phyloP scores from a whole-genome alignment of 2,797 vertebrate genomes.

The Argyrosomus regius region DNA sequence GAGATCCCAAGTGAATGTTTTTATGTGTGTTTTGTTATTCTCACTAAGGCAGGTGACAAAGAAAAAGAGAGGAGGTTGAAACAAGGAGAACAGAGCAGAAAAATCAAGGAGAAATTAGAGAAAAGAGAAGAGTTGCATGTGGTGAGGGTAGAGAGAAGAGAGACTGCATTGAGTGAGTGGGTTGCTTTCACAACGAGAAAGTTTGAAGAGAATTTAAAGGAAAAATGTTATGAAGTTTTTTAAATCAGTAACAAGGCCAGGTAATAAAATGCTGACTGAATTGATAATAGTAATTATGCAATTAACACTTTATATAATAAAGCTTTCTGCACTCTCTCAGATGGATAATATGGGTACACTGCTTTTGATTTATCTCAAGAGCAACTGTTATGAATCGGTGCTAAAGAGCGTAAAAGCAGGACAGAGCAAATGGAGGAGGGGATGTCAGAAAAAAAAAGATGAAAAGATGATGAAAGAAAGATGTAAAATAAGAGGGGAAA shows the following conservation, averaged over 20 bases:
- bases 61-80: constrained; percentile 31
- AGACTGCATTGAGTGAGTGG: constrained; percentile 48
- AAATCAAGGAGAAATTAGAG: constrained; percentile 60
- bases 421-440: constrained; percentile 11
- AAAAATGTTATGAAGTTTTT: constrained; percentile 33
- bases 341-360: constrained; percentile 2
- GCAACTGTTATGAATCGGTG: constrained; percentile 20
- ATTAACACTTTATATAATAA: constrained; percentile 23
- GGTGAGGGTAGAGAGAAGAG: constrained; percentile 25
- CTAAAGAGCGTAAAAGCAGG: constrained; percentile 35
- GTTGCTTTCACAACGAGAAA: constrained; percentile 52
- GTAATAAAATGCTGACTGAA: not conserved
- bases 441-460: not conserved
- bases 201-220: constrained; percentile 53
- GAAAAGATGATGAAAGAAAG: not conserved
- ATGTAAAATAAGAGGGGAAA: constrained; percentile 32
- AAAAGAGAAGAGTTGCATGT: constrained; percentile 25
- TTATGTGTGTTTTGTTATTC: constrained; percentile 25
- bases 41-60: constrained; percentile 36
- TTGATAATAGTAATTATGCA: constrained; percentile 6
- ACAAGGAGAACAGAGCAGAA: constrained; percentile 33
- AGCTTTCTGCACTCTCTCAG: not conserved
- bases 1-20: constrained; percentile 11
- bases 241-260: constrained; percentile 28
- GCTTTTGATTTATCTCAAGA: not conserved